phyloP scores from a whole-genome alignment of 2,888 invertebrate species.

The Watsonalla cultraria region DNA sequence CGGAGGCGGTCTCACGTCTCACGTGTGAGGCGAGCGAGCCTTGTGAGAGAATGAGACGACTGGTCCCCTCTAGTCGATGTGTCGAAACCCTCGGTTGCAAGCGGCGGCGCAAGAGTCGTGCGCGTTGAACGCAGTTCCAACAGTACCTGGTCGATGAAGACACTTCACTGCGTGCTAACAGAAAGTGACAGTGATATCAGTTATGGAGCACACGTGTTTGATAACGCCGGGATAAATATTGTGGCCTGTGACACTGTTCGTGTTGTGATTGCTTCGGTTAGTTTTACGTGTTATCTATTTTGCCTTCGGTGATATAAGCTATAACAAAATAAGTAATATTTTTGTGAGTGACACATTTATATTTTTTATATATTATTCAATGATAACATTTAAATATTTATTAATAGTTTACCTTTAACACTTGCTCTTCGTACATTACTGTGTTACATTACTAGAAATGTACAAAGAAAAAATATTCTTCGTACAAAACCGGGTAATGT shows the following conservation, averaged over 20 bases:
- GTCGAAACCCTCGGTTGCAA: slow-evolving; percentile 62
- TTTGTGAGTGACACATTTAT: too few species aligned
- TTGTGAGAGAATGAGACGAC: slow-evolving; percentile 49
- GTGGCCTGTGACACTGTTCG: slow-evolving; percentile 8
- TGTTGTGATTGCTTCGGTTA: slow-evolving; percentile 29
- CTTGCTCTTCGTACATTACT: too few species aligned
- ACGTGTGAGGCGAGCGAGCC: slow-evolving; percentile 6
- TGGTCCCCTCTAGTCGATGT: slow-evolving; percentile 56
- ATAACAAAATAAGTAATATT: too few species aligned
- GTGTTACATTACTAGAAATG: too few species aligned
- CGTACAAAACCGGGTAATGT: too few species aligned
- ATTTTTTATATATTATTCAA: too few species aligned
- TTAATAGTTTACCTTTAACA: too few species aligned
- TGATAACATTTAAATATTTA: too few species aligned
- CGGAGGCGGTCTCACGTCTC: slow-evolving; percentile 32
- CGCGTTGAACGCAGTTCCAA: slow-evolving; percentile 38
- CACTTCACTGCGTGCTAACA: slow-evolving; percentile 38
- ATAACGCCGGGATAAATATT: slow-evolving; percentile 29
- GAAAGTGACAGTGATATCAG: slow-evolving; percentile 65
- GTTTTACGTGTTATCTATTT: slow-evolving; percentile 7
- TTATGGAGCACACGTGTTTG: slow-evolving; percentile 38
- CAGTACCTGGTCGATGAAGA: slow-evolving; percentile 48
- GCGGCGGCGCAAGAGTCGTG: slow-evolving; percentile 41
- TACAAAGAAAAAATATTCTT: too few species aligned
- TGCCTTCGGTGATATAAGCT: not conserved